Evolutionary conservation across 2,888 invertebrate species (phyloP).

Genomic region (Melanostoma mellinum): DNA sequence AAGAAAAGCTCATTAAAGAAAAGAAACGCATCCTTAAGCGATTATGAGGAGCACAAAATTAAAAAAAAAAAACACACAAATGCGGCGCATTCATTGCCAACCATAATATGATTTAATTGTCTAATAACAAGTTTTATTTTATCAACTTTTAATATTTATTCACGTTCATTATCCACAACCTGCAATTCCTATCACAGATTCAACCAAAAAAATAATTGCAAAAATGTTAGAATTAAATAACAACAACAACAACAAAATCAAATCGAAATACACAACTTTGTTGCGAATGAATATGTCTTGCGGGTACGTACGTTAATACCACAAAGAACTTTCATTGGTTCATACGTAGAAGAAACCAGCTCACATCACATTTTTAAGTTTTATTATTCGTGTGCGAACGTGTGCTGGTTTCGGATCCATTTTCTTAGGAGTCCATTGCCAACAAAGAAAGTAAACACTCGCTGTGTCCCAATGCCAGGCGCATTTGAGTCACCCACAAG

Average conservation of each 20-base stretch:
- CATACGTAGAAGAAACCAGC: conserved; percentile 1
- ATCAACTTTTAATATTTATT: conserved; percentile 71
- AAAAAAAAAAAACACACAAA: conserved; percentile 23
- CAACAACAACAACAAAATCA: conserved; percentile 1
- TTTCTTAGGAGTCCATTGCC: conserved; percentile 3
- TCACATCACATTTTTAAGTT: conserved; percentile 67
- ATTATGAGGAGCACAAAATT: conserved; percentile 85
- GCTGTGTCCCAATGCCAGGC: conserved; percentile 35
- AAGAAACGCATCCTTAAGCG: conserved; percentile 93
- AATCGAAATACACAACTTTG: background rate
- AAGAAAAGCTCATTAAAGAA: conserved; percentile 87
- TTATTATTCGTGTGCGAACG: conserved; percentile 65
- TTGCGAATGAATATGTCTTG: background rate
- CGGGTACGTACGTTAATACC: background rate
- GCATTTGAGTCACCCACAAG: conserved; percentile 40
- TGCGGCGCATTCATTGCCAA: conserved; percentile 64
- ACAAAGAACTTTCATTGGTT: background rate
- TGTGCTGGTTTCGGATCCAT: conserved; percentile 11
- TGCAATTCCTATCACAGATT: conserved; percentile 65
- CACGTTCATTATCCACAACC: conserved; percentile 64
- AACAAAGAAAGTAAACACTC: conserved; percentile 10
- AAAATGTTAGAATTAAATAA: conserved; percentile 19
- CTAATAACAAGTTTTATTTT: conserved; percentile 69
- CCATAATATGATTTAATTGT: conserved; percentile 52
- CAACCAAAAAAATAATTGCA: conserved; percentile 55